Conservation (phyloP, 2,888 invertebrate genomes). For the Drosophila multiciliata region DNA sequence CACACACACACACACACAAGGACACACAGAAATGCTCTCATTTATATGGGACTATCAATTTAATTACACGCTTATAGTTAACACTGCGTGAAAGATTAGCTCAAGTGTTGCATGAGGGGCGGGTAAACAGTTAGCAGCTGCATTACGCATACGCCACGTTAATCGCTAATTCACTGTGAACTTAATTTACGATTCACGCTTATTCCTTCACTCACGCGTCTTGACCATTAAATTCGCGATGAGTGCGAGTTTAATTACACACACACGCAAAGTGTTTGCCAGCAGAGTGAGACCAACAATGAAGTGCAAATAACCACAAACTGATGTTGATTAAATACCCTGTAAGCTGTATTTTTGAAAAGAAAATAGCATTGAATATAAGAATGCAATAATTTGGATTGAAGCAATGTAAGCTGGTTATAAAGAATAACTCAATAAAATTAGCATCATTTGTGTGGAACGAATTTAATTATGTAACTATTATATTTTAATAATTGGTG, state of each 20-base stretch:
- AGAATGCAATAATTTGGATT: background rate
- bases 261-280: slow-evolving; percentile 41
- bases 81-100: slow-evolving; percentile 61
- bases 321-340: slow-evolving; percentile 15
- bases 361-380: background rate
- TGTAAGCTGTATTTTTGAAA: background rate
- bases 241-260: slow-evolving; percentile 64
- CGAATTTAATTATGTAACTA: background rate
- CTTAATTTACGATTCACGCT: slow-evolving; percentile 11
- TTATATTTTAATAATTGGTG: background rate
- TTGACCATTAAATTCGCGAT: slow-evolving; percentile 69
- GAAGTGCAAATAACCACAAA: background rate
- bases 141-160: slow-evolving; percentile 58
- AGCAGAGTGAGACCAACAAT: slow-evolving; percentile 23
- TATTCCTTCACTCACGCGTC: slow-evolving; percentile 1
- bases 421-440: background rate
- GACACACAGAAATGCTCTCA: background rate
- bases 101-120: slow-evolving; percentile 15
- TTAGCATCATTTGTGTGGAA: background rate
- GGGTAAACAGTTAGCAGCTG: slow-evolving; percentile 19
- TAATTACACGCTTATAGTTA: slow-evolving; percentile 62
- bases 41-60: slow-evolving; percentile 51
- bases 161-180: slow-evolving; percentile 16
- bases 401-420: background rate
- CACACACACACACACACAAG: background rate